Conservation (phyloP, 2,797 vertebrate genomes). For the Scolopax rusticola region DNA sequence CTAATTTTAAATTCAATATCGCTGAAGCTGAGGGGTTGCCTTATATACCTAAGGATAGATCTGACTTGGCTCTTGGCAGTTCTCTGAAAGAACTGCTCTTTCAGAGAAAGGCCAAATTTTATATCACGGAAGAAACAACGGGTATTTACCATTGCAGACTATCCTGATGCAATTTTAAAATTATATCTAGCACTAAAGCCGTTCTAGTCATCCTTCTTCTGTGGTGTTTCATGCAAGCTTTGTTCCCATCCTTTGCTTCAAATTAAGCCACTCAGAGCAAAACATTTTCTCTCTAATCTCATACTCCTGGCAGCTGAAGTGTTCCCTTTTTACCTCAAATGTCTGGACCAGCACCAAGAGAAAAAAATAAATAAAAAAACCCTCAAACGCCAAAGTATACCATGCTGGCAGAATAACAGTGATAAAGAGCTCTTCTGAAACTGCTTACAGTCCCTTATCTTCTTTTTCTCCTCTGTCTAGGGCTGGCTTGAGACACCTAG, state of each 20-base stretch:
- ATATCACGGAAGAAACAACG: not conserved
- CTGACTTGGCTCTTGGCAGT: not conserved
- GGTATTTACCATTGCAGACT: not conserved
- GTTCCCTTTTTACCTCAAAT: not conserved
- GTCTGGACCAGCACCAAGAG: not conserved
- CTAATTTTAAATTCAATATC: not conserved
- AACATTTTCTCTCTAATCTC: not conserved
- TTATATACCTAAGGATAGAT: not conserved
- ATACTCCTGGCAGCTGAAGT: not conserved
- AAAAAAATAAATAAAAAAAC: not conserved
- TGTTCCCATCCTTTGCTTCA: not conserved
- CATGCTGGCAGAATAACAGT: not conserved
- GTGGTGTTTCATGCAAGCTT: not conserved
- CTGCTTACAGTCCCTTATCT: not conserved
- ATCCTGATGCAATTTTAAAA: not conserved
- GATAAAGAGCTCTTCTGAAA: not conserved
- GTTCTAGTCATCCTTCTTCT: not conserved
- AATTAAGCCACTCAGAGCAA: not conserved
- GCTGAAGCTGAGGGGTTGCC: not conserved
- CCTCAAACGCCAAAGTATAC: not conserved
- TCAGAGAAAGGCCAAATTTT: not conserved
- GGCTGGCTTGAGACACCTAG: not conserved
- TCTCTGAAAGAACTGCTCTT: not conserved
- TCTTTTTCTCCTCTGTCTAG: not conserved
- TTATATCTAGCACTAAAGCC: not conserved